Evolutionary conservation across 2,888 invertebrate species (phyloP), one percentile per base, ranked within the genome.

Genomic region (Caenorhabditis imperialis): DNA sequence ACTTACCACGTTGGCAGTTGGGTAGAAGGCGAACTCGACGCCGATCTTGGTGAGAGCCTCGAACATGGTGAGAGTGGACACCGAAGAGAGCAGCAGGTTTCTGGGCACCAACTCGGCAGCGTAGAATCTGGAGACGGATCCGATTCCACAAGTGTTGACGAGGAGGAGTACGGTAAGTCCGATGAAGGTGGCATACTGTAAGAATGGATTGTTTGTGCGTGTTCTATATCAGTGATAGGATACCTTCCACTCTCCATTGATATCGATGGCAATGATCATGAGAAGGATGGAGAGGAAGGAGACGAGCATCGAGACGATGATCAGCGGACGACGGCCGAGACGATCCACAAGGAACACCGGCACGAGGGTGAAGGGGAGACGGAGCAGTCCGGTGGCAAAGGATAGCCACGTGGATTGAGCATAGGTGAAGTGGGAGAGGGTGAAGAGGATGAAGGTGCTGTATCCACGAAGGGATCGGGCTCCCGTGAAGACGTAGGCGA

Each of bases 401-500:
- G 76, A 76, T 14, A 70, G 51, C 73, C 73, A 77, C 22, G 69
- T 77, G 38, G 77, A 60, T 67, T 73, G 61, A n/a, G 74, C 61
- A 20, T 73, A 69, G 22, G 70, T 71, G 69, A 76, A 81, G 33
- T 71, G 50, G 18, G 77, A 74, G 8, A 81, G 50, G 27, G 60
- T 73, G 70, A 61, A 63, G 20, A 81, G 75, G 8, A 81, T 69
- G 60, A 77, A 81, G 2, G 81, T 81, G 35, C 74, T 69, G 70
- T 79, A 81, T 37, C 76, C 73, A 10, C 81, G 70, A 8, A 81
- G 73, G 18, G 71, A 74, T 0, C 81, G 61, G 7, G 81, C 81
- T 33, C 81, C 81, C 12, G 79, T 81, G 78, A 79, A 79, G 10
- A 81, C 81, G 51, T 79, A 81, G n/a, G 76, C 79, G 18, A 81